Conservation (phyloP, 2,888 invertebrate species). For the Caenorhabditis sp. region DNA sequence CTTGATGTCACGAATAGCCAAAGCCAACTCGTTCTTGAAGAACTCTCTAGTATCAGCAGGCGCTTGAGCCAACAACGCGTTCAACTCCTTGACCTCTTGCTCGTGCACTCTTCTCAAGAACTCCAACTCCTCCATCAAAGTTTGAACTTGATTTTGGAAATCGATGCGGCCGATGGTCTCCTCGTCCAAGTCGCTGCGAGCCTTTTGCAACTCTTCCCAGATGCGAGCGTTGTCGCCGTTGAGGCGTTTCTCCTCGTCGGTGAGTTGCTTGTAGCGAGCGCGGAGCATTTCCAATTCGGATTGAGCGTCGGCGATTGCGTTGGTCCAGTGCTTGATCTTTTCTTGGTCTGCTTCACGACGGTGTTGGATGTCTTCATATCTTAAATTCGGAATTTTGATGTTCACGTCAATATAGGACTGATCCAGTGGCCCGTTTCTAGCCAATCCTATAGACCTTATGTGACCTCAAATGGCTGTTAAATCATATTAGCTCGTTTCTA, state of each 20-base stretch:
- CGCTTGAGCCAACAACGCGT: constrained; percentile 70
- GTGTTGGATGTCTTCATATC: constrained; percentile 68
- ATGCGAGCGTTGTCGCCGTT: constrained; percentile 67
- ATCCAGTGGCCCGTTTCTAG: too few relatives aligned
- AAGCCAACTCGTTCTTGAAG: constrained; percentile 75
- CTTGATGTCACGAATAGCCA: constrained; percentile 75
- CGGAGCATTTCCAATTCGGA: constrained; percentile 71
- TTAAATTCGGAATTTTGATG: constrained; percentile 27
- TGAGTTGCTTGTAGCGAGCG: constrained; percentile 69
- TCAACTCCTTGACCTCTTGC: constrained; percentile 71
- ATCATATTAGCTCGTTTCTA: too few relatives aligned
- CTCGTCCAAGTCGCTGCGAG: constrained; percentile 71
- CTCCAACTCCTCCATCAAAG: constrained; percentile 71
- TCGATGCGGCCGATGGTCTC: constrained; percentile 72
- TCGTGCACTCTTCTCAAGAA: constrained; percentile 71
- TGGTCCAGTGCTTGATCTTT: constrained; percentile 68
- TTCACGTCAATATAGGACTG: too few relatives aligned
- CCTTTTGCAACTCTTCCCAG: constrained; percentile 71
- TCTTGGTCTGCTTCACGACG: constrained; percentile 68
- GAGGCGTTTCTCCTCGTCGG: constrained; percentile 70
- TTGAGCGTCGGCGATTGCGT: constrained; percentile 69
- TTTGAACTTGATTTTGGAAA: constrained; percentile 72
- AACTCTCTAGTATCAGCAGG: constrained; percentile 71
- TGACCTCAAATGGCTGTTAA: too few relatives aligned
- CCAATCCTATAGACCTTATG: too few relatives aligned